Evolutionary conservation across 2,888 invertebrate genomes (phyloP).

Genomic region (Keiferia lycopersicella): DNA sequence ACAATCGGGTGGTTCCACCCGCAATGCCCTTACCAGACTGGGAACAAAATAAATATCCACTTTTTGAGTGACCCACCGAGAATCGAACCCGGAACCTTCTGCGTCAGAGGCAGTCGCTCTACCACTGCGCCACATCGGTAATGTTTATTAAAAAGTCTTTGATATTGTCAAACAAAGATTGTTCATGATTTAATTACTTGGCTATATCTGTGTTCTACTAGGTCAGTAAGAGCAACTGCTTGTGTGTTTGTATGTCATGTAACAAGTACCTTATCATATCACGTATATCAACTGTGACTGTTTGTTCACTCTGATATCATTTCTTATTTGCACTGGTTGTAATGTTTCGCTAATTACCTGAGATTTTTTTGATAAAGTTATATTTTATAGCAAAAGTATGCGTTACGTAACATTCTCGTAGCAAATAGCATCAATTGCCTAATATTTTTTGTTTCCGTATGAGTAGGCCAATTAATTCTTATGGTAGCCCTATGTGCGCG

Average conservation of each 20-base stretch:
- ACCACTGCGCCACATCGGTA: too few species aligned
- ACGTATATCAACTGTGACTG: slow-evolving; percentile 38
- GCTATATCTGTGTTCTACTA: not conserved
- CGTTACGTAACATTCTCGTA: too few species aligned
- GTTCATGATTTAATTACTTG: not conserved
- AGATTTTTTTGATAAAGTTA: slow-evolving; percentile 5
- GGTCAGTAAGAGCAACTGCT: slow-evolving; percentile 1
- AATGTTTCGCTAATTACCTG: not conserved
- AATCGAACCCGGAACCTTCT: too few species aligned
- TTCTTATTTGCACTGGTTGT: slow-evolving; percentile 12
- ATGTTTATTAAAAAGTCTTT: not conserved
- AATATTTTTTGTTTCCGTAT: too few species aligned
- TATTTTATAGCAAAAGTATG: not conserved
- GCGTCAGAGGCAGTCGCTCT: too few species aligned
- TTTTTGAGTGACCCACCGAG: too few species aligned
- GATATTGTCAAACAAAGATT: not conserved
- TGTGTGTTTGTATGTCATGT: slow-evolving; percentile 13
- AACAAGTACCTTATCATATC: slow-evolving; percentile 46
- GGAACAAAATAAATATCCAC: too few species aligned
- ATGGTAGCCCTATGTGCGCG: too few species aligned
- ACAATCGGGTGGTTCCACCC: too few species aligned
- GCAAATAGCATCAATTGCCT: too few species aligned
- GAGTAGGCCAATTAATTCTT: too few species aligned
- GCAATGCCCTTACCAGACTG: too few species aligned
- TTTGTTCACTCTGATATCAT: slow-evolving; percentile 41